Evolutionary conservation across 2,888 invertebrate genomes (phyloP).

Genomic region (Acanthosepion esculentum): DNA sequence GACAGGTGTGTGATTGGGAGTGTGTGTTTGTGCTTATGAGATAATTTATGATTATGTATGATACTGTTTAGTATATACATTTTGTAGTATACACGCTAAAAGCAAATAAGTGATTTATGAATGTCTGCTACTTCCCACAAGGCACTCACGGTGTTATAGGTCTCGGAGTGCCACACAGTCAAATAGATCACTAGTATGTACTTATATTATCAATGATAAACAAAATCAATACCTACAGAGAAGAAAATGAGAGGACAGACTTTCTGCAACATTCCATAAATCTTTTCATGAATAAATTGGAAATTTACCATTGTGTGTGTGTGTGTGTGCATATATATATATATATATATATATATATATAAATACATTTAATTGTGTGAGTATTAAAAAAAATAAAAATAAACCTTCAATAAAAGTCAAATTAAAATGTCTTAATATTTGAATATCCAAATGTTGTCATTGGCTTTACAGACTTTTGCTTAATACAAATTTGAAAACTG

Average conservation of each 20-base stretch:
- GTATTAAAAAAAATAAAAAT: too few species aligned
- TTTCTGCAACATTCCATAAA: not conserved
- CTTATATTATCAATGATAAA: constrained; percentile 16
- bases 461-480: too few species aligned
- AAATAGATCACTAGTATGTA: not conserved
- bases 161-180: not conserved
- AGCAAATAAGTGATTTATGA: constrained; percentile 17
- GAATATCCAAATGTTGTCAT: too few species aligned
- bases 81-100: not conserved
- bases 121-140: not conserved
- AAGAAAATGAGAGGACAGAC: constrained; percentile 17
- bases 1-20: not conserved
- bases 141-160: not conserved
- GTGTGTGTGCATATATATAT: not conserved
- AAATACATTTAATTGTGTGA: not conserved
- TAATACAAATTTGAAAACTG: too few species aligned
- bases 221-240: constrained; percentile 9
- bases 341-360: not conserved
- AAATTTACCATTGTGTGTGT: not conserved
- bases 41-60: not conserved
- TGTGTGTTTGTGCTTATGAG: not conserved
- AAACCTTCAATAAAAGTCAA: too few species aligned
- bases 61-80: not conserved
- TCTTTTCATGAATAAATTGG: constrained; percentile 18
- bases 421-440: too few species aligned